Percentiles rank a stretch among this genome's conserved stretches.
phyloP scores from a whole-genome alignment of 2,888 invertebrate species.

The Labia minor region DNA sequence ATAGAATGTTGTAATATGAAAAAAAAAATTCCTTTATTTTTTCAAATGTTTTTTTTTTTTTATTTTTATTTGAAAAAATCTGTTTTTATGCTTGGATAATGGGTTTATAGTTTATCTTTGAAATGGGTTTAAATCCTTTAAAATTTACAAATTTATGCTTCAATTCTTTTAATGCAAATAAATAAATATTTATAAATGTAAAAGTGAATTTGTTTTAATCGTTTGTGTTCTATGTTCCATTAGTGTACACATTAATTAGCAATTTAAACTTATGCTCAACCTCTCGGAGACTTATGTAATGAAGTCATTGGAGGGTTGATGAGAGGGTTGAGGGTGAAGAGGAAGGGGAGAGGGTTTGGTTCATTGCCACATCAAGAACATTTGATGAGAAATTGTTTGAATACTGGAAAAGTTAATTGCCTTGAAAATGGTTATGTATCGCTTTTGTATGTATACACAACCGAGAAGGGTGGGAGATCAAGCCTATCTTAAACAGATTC shows the following conservation, averaged over 20 bases:
- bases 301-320: constrained; percentile 3
- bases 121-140: too few relatives aligned
- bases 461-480: neutral
- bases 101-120: too few relatives aligned
- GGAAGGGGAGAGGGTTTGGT: neutral
- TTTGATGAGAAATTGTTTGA: neutral
- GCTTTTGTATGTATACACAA: neutral
- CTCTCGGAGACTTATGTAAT: neutral
- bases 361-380: constrained; percentile 13
- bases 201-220: neutral
- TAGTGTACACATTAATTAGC: constrained; percentile 1
- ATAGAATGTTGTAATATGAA: too few relatives aligned
- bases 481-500: too few relatives aligned
- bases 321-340: neutral
- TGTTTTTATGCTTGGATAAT: too few relatives aligned
- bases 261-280: neutral
- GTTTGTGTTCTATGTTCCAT: neutral
- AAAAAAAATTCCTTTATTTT: too few relatives aligned
- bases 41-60: too few relatives aligned
- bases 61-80: too few relatives aligned
- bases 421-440: neutral
- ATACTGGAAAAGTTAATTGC: constrained; percentile 13
- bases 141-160: too few relatives aligned
- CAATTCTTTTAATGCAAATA: too few relatives aligned
- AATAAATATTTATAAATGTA: neutral